Evolutionary conservation across 2,888 invertebrate genomes (phyloP).

Genomic region (Chrysina gloriosa): DNA sequence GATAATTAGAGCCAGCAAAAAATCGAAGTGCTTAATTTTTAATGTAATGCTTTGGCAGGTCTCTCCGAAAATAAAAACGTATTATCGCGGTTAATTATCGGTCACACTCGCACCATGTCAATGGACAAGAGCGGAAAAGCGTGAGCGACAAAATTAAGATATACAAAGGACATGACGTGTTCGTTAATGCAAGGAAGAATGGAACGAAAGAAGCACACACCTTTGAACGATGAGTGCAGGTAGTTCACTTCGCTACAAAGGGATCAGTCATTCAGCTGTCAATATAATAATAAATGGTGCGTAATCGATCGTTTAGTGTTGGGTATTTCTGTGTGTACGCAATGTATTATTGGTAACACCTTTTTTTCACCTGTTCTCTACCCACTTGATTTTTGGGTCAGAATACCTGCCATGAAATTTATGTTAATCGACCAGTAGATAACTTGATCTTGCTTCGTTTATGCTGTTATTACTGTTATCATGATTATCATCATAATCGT

Average conservation of each 20-base stretch:
- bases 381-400: slow-evolving; percentile 38
- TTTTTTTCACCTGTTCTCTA: slow-evolving; percentile 46
- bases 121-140: slow-evolving; percentile 4
- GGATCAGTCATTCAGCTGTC: slow-evolving; percentile 55
- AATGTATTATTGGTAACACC: slow-evolving; percentile 56
- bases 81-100: slow-evolving; percentile 10
- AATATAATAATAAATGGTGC: slow-evolving; percentile 56
- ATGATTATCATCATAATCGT: not conserved
- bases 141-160: slow-evolving; percentile 16
- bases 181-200: slow-evolving; percentile 16
- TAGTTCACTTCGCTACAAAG: slow-evolving; percentile 45
- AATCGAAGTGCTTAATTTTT: slow-evolving; percentile 20
- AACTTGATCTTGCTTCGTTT: slow-evolving; percentile 11
- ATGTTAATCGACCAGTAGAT: slow-evolving; percentile 37
- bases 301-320: slow-evolving; percentile 54
- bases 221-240: slow-evolving; percentile 42
- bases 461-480: slow-evolving; percentile 2
- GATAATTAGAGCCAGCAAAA: not conserved
- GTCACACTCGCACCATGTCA: not conserved
- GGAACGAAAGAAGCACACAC: slow-evolving; percentile 2
- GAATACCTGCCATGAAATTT: slow-evolving; percentile 38
- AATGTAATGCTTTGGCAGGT: not conserved
- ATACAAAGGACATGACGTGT: slow-evolving; percentile 3
- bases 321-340: slow-evolving; percentile 37
- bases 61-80: not conserved